phyloP scores from a whole-genome alignment of 1,140 invertebrate species.

The Bombus waltoni region DNA sequence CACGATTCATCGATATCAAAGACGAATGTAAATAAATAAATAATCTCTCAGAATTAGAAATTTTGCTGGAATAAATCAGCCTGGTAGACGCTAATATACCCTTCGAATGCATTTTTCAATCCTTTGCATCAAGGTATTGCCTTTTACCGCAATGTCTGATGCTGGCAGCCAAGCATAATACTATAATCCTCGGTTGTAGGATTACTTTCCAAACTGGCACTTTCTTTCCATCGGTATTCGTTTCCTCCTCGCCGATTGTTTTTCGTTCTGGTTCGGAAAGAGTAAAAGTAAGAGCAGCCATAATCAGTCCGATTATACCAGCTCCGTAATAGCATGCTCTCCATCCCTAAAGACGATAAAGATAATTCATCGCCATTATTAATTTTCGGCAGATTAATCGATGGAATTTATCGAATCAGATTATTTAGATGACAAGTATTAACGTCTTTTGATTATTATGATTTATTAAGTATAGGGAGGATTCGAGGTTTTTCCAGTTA shows the following conservation, averaged over 20 bases:
- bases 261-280: constrained; percentile 90
- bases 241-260: constrained; percentile 87
- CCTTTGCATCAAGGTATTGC: constrained; percentile 54
- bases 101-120: constrained; percentile 46
- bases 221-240: constrained; percentile 78
- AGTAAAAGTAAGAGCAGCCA: constrained; percentile 89
- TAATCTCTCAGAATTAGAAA: not conserved
- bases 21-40: not conserved
- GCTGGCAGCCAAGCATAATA: constrained; percentile 93
- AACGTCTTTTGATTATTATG: too few relatives aligned
- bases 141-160: constrained; percentile 93
- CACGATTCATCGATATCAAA: not conserved
- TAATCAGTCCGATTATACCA: constrained; percentile 90
- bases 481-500: too few relatives aligned
- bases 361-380: not conserved
- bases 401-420: too few relatives aligned
- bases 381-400: too few relatives aligned
- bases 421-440: too few relatives aligned
- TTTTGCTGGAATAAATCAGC: constrained; percentile 19
- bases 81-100: constrained; percentile 44
- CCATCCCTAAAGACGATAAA: constrained; percentile 88
- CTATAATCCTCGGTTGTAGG: constrained; percentile 89
- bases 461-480: too few relatives aligned
- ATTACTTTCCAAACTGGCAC: constrained; percentile 89
- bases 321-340: constrained; percentile 93